Conservation (phyloP, 2,888 invertebrate species). For the Pocota personata region DNA sequence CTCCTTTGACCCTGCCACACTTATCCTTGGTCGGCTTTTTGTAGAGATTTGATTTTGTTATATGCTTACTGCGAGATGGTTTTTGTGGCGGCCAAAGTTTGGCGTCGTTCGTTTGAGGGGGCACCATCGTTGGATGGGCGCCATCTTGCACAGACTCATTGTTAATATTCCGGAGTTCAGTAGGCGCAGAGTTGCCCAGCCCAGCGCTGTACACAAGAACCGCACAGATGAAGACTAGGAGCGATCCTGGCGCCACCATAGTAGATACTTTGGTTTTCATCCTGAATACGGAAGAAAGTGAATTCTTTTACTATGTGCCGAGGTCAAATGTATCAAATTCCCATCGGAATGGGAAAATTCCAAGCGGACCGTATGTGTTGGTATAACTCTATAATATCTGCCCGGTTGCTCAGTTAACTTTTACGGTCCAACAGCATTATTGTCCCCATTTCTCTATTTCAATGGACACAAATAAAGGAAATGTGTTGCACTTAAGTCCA, state of each 20-base stretch:
- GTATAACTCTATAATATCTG: constrained; percentile 1
- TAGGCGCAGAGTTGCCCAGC: constrained; percentile 37
- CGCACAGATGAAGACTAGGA: constrained; percentile 36
- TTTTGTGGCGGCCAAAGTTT: constrained; percentile 54
- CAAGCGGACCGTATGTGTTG: constrained; percentile 7
- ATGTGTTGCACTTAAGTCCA: constrained; percentile 73
- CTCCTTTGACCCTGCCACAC: constrained; percentile 15
- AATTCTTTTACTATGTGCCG: not conserved
- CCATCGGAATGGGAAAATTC: constrained; percentile 48
- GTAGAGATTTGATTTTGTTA: constrained; percentile 49
- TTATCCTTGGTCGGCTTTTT: constrained; percentile 63
- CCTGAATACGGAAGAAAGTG: constrained; percentile 1
- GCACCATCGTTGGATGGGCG: constrained; percentile 15
- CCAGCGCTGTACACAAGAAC: constrained; percentile 28
- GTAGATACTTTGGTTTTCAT: constrained; percentile 36
- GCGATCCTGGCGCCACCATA: constrained; percentile 51
- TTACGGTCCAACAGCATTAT: constrained; percentile 62
- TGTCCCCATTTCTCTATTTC: constrained; percentile 69
- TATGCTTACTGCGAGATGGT: constrained; percentile 61
- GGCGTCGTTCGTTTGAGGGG: constrained; percentile 12
- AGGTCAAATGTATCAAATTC: constrained; percentile 57
- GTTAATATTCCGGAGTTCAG: constrained; percentile 39
- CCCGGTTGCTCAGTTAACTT: constrained; percentile 61
- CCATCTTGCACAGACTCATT: constrained; percentile 19
- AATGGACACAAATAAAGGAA: constrained; percentile 67